A percentile compares a stretch with the other conserved stretches of the same genome.
Evolutionary conservation across 37 sponge, comb jelly and placozoan species (phyloP).

Genomic region (Crambe crambe): DNA sequence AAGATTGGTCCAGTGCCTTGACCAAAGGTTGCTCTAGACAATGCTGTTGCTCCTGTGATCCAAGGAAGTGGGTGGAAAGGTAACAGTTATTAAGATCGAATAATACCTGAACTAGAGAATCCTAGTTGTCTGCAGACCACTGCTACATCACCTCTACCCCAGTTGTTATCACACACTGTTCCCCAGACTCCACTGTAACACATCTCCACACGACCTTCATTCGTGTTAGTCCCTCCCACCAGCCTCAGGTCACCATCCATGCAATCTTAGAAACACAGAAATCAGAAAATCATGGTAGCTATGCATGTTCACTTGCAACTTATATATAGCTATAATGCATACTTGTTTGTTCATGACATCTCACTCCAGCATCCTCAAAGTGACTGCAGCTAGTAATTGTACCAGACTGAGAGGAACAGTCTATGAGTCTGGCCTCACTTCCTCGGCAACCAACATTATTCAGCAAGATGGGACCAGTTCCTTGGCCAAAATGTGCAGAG

Average conservation of each 20-base stretch:
- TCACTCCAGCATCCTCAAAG: not conserved
- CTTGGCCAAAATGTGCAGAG: not conserved
- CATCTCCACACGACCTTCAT: not conserved
- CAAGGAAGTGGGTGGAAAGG: not conserved
- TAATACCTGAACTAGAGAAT: not conserved
- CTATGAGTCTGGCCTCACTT: slow-evolving; percentile 1
- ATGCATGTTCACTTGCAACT: slow-evolving; percentile 12
- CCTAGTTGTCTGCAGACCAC: slow-evolving; percentile 10
- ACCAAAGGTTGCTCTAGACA: not conserved
- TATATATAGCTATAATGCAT: not conserved
- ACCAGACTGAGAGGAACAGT: not conserved
- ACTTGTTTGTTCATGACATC: not conserved
- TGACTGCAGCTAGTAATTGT: not conserved
- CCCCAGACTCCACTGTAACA: not conserved
- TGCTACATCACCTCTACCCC: not conserved
- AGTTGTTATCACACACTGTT: not conserved
- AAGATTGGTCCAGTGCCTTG: not conserved
- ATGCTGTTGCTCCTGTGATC: not conserved
- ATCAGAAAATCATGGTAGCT: too few species aligned
- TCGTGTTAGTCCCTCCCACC: not conserved
- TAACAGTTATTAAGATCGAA: too few species aligned
- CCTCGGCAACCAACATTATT: slow-evolving; percentile 20
- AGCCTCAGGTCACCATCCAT: not conserved
- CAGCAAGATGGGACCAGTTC: not conserved
- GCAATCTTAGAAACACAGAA: not conserved